Evolutionary conservation across 2,888 invertebrate species (phyloP), one percentile per base, ranked within the genome.

Genomic region (Protodeltote pygarga): DNA sequence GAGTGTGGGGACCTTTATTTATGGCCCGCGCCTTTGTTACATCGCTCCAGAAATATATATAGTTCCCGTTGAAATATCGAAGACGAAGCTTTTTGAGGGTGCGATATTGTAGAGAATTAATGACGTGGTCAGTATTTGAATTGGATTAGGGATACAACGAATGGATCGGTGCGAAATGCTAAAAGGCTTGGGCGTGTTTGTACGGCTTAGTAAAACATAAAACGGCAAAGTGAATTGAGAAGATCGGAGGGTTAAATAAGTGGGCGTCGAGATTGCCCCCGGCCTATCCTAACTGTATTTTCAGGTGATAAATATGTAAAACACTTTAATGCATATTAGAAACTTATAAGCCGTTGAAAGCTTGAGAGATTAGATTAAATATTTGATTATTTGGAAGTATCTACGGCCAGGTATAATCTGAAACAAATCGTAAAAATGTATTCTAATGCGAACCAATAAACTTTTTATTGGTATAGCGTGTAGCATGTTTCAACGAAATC

Each of bases 81-180:
- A 79, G 77, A 72, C 74, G 75, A 75, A 75, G 85, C 83, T 83
- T 87, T 85, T 81, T 81, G 85, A 82, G 90, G 89, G 90, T 81
- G 88, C 77, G 81, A 86, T 87, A 87, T 88, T 84, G 89, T 85
- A 77, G 82, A 80, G 85, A 91, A 92, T 91, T 91, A 91, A 92
- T 92, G 92, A 90, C 83, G 87, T 89, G 91, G 91, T 91, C 91
- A 91, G 84, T 71, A 83, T 82, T 83, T 67, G 79, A 77, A 89
- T 90, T 88, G 87, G 86, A 87, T 89, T 87, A 87, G 83, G 88
- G 87, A 77, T 65, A 65, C 47, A 53, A 31, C 31, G 31, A 44
- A 59, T 58, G 49, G 71, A 70, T 73, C 68, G 71, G 78, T 63
- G 83, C 74, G 80, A 85, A 83, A 85, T 79, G 83, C 77, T 89